Evolutionary conservation across 2,797 vertebrate species (phyloP).

Genomic region (Simalia tracyae): DNA sequence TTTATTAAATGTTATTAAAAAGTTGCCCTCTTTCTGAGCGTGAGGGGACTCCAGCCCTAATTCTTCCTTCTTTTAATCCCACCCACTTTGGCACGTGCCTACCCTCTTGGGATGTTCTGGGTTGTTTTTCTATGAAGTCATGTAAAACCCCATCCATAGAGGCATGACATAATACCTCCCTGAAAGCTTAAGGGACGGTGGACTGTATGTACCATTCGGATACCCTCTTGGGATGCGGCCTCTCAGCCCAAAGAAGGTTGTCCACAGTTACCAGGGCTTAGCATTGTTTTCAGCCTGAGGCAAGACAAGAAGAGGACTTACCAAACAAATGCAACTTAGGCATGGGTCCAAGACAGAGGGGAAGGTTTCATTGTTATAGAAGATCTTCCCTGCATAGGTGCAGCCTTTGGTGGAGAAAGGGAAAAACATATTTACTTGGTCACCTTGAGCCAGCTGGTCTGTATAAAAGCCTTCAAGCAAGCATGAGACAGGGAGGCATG

Average conservation of each 20-base stretch:
- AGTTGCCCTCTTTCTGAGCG: no score
- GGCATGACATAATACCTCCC: background rate
- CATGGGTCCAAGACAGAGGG: slow-evolving; percentile 75
- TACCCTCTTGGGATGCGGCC: background rate
- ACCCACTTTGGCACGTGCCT: background rate
- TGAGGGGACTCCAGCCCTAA: background rate
- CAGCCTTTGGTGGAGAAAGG: slow-evolving; percentile 67
- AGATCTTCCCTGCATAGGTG: slow-evolving; percentile 75
- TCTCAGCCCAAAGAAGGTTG: background rate
- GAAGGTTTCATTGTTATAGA: slow-evolving; percentile 80
- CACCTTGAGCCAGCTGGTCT: background rate
- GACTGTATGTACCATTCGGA: background rate
- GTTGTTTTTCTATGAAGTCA: background rate
- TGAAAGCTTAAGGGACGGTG: background rate
- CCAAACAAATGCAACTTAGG: slow-evolving; percentile 81
- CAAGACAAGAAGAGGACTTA: slow-evolving; percentile 49
- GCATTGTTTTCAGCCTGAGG: background rate
- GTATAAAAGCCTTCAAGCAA: background rate
- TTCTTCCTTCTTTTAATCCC: background rate
- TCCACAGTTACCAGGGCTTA: background rate
- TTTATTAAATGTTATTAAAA: no score
- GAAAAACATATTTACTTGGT: background rate
- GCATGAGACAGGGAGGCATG: background rate
- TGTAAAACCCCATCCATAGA: background rate
- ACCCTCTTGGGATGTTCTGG: background rate